Base-by-base conservation (phyloP, 2,797 vertebrate genomes). In the Danio albolineatus region DNA sequence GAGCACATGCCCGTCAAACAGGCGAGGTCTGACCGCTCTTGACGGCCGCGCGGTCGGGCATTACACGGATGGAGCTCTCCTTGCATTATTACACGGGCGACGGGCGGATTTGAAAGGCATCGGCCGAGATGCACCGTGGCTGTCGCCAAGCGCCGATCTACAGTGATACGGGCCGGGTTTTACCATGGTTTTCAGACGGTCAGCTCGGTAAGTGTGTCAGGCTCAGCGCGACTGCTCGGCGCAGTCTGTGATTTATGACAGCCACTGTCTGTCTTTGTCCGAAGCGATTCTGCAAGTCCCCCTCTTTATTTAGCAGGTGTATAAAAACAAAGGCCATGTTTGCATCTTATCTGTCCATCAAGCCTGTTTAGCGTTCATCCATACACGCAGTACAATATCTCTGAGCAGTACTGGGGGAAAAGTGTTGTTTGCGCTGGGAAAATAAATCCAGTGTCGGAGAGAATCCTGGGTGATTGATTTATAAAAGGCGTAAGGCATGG, bases 141-240 rank as follows among this genome's bases (percentile, higher is more conserved):
- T 87, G 60, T 73, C 38, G 39, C 36, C 51, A 78, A 84, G 59
- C 78, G 84, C 79, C 76, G 81, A 83, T 81, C 74, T 86, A 53
- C 61, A 73, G 76, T 57, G 82, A 86, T 43, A 84, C 78, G 82
- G 82, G 79, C 64, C 87, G 83, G 82, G 78, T 79, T 85, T 83
- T 73, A 86, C 79, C 83, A 90, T 90, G 89, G 87, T 84, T 66
- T 87, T 86, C 78, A 86, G 86, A 82, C 76, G 88, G 60, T 86
- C 82, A 78, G 81, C 87, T 82, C 87, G 89, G 89, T 90, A 87
- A 88, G 89, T 69, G 17, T 51, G 69, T 13, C 73, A 54, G 5
- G 46, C 49, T 54, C 8, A 21, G 14, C 41, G 39, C 4, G 9
- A 65, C 8, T 3, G 14, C 12, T 8, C 38, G 19, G 19, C n/a